A percentile compares a stretch with the other conserved stretches of the same genome.
Conservation (phyloP, 2,797 vertebrate genomes). For the Fringilla coelebs region DNA sequence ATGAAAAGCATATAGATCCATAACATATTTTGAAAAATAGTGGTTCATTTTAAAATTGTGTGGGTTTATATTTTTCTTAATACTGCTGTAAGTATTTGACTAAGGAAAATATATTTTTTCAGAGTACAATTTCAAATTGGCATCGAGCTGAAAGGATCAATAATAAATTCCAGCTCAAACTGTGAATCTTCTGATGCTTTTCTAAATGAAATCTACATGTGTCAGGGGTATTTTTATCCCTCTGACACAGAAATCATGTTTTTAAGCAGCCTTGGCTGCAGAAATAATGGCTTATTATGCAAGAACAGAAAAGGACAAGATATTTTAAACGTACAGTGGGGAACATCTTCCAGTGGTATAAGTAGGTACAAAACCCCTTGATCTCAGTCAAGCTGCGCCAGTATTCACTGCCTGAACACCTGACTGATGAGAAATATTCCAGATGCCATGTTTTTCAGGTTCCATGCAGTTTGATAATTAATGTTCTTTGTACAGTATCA, state of each 20-base stretch:
- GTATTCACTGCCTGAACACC: background rate
- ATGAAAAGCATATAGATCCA: background rate
- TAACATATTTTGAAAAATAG: background rate
- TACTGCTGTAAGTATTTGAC: background rate
- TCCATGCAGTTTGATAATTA: conserved; percentile 37
- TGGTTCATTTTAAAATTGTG: background rate
- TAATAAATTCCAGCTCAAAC: conserved; percentile 36
- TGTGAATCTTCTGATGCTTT: conserved; percentile 12
- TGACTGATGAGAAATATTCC: background rate
- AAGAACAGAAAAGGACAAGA: background rate
- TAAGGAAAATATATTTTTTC: background rate
- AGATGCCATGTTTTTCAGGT: background rate
- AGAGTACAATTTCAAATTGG: background rate
- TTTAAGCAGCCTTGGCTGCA: background rate
- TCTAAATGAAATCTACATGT: conserved; percentile 9
- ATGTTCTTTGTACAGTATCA: background rate
- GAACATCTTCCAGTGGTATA: background rate
- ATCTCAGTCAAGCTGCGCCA: background rate
- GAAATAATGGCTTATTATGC: conserved; percentile 6
- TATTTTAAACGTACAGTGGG: background rate
- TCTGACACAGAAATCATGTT: conserved; percentile 36
- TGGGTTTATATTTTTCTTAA: background rate
- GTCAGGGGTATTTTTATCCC: conserved; percentile 46
- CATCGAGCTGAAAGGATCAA: conserved; percentile 10
- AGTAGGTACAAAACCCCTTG: background rate